Evolutionary conservation across 2,113 vertebrate species (phyloP), one percentile per base, ranked within the genome.

Genomic region (Paratilapia polleni): DNA sequence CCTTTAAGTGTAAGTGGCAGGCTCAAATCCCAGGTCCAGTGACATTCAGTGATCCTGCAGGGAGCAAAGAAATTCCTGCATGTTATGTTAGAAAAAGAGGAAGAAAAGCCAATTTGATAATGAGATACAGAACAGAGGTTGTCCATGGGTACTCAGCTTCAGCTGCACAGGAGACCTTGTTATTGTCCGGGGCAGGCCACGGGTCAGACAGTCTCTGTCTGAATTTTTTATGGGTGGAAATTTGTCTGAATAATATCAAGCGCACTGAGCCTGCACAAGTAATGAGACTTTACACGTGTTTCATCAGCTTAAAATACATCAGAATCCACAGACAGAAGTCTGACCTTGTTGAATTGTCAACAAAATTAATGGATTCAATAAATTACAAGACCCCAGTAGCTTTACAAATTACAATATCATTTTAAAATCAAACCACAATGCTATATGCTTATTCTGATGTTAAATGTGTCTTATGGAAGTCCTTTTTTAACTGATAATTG

Each of bases 51-150:
- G 77, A 85, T 88, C 54, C 78, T 54, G 74, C 74, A 24, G 60
- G 78, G 86, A 88, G 61, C 49, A 82, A 59, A 85, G 83, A 88
- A 75, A 78, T 66, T 89, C 80, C 81, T 59, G 57, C 56, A 20
- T 83, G 80, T 38, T 62, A 28, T 49, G 2, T 85, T 80, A 80
- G 7, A 80, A 73, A 77, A 86, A 22, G 57, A 78, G 58, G 54
- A 85, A 87, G 86, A 74, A 80, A 66, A 93, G 87, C 73, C 91
- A 80, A 82, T 92, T 92, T 90, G 84, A 90, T 93, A 94, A 95
- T 94, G 89, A 91, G 86, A 92, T 87, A 81, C 87, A 83, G 85
- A 68, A 88, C 47, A 87, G 86, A 91, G 82, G 66, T 49, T 80
- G 83, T 88, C 77, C n/a, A 19, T 81, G 62, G 82, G 22, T 62